Evolutionary conservation across 2,888 invertebrate genomes (phyloP).

Genomic region (Pollenia labialis): DNA sequence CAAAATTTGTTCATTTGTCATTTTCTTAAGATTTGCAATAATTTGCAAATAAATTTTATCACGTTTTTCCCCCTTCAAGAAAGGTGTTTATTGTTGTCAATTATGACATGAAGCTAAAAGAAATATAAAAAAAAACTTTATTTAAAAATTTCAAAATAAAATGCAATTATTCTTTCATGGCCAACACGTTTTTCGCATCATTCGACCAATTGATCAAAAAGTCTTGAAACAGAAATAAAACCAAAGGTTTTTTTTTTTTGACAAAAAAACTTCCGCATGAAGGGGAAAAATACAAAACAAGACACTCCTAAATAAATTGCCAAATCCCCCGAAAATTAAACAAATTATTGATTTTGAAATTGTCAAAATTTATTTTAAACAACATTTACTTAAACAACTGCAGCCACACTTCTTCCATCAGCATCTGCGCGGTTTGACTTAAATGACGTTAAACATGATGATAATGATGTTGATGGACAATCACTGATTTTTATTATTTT

Average conservation of each 20-base stretch:
- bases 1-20: slow-evolving; percentile 39
- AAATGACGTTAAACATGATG: slow-evolving; percentile 2
- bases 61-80: slow-evolving; percentile 32
- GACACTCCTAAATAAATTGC: slow-evolving; percentile 61
- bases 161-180: slow-evolving; percentile 43
- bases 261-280: slow-evolving; percentile 19
- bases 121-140: not conserved
- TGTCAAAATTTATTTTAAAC: slow-evolving; percentile 38
- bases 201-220: slow-evolving; percentile 36
- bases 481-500: slow-evolving; percentile 10
- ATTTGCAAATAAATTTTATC: slow-evolving; percentile 44
- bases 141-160: not conserved
- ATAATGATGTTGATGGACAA: slow-evolving; percentile 35
- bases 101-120: slow-evolving; percentile 39
- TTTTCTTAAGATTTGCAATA: not conserved
- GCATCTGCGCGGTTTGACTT: slow-evolving; percentile 21
- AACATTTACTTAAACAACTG: slow-evolving; percentile 8
- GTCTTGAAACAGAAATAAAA: not conserved
- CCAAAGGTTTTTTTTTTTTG: slow-evolving; percentile 5
- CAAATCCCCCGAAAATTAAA: slow-evolving; percentile 43
- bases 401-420: slow-evolving; percentile 10
- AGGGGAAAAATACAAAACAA: not conserved
- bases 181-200: slow-evolving; percentile 58
- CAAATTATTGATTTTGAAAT: slow-evolving; percentile 45
- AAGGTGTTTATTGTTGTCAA: slow-evolving; percentile 54